Conservation (phyloP, 2,888 invertebrate genomes). For the Tinea semifulvella region DNA sequence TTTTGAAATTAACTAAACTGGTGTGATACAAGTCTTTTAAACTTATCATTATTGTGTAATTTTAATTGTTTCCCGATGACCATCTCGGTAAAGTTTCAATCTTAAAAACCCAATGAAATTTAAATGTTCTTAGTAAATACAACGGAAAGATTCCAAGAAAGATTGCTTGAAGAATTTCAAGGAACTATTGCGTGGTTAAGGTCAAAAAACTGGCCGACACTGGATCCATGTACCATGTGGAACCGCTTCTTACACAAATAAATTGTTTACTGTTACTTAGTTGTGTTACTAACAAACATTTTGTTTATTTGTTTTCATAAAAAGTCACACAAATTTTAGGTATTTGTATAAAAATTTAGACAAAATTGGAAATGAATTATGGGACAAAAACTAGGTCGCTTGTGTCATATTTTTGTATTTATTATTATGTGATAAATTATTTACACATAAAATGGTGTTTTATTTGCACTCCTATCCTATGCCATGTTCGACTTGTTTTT, state of each 20-base stretch:
- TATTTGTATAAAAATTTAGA: constrained; percentile 1
- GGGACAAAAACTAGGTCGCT: constrained; percentile 3
- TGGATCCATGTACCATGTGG: constrained; percentile 52
- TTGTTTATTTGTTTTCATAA: too few species aligned
- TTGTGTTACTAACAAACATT: too few species aligned
- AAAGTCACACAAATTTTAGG: not conserved
- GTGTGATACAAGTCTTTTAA: too few species aligned
- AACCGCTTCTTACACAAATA: too few species aligned
- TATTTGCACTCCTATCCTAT: too few species aligned
- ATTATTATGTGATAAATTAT: constrained; percentile 45
- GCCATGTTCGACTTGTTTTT: too few species aligned
- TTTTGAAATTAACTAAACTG: too few species aligned
- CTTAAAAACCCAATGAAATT: too few species aligned
- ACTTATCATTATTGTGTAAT: not conserved
- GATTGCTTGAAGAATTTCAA: constrained; percentile 96
- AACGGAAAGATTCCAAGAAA: constrained; percentile 84
- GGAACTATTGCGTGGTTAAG: constrained; percentile 91
- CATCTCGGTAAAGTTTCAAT: too few species aligned
- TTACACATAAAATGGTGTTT: constrained; percentile 25
- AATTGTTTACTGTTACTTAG: too few species aligned
- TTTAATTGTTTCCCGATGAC: not conserved
- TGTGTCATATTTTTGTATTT: constrained; percentile 49
- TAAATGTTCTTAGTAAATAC: too few species aligned
- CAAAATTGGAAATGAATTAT: not conserved
- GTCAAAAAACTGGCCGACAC: constrained; percentile 87